These are phyloP conservation scores for Atherix ibis DNA, from an alignment of 2,888 invertebrate species.

Conservation along the genomic window DNA sequence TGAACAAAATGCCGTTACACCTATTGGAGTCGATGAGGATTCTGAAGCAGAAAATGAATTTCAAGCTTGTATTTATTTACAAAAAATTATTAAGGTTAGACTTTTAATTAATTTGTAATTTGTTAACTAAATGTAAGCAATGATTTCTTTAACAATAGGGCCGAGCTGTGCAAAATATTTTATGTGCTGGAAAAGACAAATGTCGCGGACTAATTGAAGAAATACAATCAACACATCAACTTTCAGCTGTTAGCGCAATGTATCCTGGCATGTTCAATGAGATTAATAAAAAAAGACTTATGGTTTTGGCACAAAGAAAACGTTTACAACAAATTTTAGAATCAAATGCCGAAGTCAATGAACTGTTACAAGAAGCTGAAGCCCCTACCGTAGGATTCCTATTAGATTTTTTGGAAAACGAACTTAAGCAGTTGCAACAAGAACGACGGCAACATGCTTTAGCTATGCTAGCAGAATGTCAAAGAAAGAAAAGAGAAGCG, in stretches of 20 bases:
- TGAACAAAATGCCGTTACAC: too few relatives aligned
- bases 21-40: constrained; percentile 18
- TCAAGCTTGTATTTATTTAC: constrained; percentile 43
- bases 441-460: constrained; percentile 67
- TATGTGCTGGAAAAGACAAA: constrained; percentile 53
- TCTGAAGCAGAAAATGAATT: constrained; percentile 31
- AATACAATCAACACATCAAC: constrained; percentile 47
- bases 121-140: not conserved
- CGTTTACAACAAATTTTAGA: constrained; percentile 17
- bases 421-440: constrained; percentile 56
- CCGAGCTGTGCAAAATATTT: constrained; percentile 54
- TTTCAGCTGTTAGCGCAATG: constrained; percentile 9
- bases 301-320: constrained; percentile 25
- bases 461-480: constrained; percentile 59
- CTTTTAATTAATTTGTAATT: not conserved
- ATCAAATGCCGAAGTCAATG: constrained; percentile 35
- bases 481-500: constrained; percentile 59
- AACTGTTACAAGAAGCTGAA: constrained; percentile 51
- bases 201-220: constrained; percentile 56
- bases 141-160: constrained; percentile 27
- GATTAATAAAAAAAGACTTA: constrained; percentile 18
- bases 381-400: constrained; percentile 56
- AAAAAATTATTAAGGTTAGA: constrained; percentile 43
- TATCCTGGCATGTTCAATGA: constrained; percentile 29
- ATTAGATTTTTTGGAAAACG: constrained; percentile 61